A percentile compares a stretch with the other conserved stretches of the same genome.
phyloP scores from a whole-genome alignment of 2,888 invertebrate genomes.

The Amphimallon solstitiale region DNA sequence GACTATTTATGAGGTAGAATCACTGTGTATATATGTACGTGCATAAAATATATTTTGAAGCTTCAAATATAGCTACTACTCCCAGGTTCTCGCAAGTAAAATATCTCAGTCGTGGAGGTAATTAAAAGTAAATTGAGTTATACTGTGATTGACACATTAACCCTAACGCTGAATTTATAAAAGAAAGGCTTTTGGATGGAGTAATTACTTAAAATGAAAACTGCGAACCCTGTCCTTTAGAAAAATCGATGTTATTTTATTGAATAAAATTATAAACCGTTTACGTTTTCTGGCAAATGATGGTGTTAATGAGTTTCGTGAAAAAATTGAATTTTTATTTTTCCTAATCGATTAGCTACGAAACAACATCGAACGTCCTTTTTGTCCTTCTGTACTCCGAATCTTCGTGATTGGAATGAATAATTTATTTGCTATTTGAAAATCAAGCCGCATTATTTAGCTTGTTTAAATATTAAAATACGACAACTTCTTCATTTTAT shows the following conservation, averaged over 20 bases:
- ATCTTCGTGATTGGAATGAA: too few relatives aligned
- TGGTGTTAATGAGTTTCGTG: slow-evolving; percentile 26
- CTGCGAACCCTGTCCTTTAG: not conserved
- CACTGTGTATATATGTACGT: too few relatives aligned
- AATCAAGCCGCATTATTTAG: too few relatives aligned
- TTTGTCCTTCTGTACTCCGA: too few relatives aligned
- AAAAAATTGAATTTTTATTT: slow-evolving; percentile 22
- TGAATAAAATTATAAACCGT: slow-evolving; percentile 25
- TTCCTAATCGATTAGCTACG: not conserved
- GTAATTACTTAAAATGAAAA: slow-evolving; percentile 30
- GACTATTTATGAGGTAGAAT: too few relatives aligned
- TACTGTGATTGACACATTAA: slow-evolving; percentile 36
- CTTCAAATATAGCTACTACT: not conserved
- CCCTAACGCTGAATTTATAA: slow-evolving; percentile 22
- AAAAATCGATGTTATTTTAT: slow-evolving; percentile 25
- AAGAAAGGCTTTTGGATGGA: slow-evolving; percentile 19
- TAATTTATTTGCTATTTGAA: too few relatives aligned
- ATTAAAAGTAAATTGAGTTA: slow-evolving; percentile 39
- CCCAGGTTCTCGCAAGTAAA: not conserved
- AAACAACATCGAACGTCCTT: too few relatives aligned
- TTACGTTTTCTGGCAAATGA: not conserved
- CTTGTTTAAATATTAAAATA: too few relatives aligned
- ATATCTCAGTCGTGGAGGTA: slow-evolving; percentile 25
- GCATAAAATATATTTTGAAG: not conserved
- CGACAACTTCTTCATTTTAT: too few relatives aligned